phyloP scores from a whole-genome alignment of 2,113 vertebrate genomes.

The Semicossyphus pulcher region DNA sequence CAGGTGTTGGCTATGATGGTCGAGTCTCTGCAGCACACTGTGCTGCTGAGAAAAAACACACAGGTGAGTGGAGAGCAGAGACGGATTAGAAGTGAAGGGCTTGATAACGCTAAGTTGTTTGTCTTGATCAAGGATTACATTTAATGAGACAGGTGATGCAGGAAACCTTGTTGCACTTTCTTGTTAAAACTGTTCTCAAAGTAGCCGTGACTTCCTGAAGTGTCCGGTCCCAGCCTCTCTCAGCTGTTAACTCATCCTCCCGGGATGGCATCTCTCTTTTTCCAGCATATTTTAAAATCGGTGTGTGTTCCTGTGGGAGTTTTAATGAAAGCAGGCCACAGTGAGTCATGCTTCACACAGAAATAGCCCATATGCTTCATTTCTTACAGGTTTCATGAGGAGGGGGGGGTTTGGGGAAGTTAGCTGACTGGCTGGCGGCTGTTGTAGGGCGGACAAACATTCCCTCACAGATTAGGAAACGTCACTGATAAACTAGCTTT shows the following conservation, averaged over 20 bases:
- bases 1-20: conserved; percentile 90
- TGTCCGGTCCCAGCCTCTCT: background rate
- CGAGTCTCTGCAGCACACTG: conserved; percentile 85
- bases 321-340: conserved; percentile 32
- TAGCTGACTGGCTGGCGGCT: background rate
- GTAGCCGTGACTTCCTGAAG: background rate
- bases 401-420: background rate
- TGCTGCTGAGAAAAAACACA: conserved; percentile 87
- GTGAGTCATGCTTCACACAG: conserved; percentile 21
- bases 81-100: too few species aligned
- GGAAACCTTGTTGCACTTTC: background rate
- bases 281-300: background rate
- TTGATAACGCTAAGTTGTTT: too few species aligned
- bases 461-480: conserved; percentile 20
- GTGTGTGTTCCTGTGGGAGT: conserved; percentile 8
- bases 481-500: conserved; percentile 4
- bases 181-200: background rate
- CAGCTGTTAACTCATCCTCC: background rate
- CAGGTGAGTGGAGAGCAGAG: conserved; percentile 83
- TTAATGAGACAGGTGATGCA: background rate
- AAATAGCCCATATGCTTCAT: conserved; percentile 30
- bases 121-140: background rate
- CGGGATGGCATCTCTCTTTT: background rate
- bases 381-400: background rate
- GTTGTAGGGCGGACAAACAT: background rate